These are phyloP conservation scores for Acronicta leporina DNA, from an alignment of 2,888 invertebrate species.

Conservation along the genomic window DNA sequence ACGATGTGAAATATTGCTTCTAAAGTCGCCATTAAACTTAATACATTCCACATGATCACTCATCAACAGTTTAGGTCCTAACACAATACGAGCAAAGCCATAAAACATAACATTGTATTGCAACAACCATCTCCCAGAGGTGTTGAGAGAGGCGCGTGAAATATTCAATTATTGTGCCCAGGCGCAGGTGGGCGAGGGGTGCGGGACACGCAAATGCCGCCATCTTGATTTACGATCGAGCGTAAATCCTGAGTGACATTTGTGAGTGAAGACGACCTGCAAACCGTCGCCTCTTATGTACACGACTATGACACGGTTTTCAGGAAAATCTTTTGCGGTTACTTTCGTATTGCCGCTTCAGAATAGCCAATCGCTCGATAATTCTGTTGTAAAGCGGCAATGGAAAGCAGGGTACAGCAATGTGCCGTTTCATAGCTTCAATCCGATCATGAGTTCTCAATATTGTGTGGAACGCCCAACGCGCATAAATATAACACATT, in stretches of 20 bases:
- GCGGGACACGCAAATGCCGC: slow-evolving; percentile 70
- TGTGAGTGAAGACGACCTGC: slow-evolving; percentile 80
- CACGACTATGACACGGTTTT: slow-evolving; percentile 75
- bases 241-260: slow-evolving; percentile 88
- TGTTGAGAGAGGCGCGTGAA: slow-evolving; percentile 87
- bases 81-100: slow-evolving; percentile 82
- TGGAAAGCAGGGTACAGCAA: slow-evolving; percentile 56
- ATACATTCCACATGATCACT: slow-evolving; percentile 86
- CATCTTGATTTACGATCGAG: slow-evolving; percentile 87
- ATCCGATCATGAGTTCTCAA: slow-evolving; percentile 62
- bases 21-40: slow-evolving; percentile 86
- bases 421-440: slow-evolving; percentile 52
- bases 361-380: slow-evolving; percentile 47
- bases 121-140: slow-evolving; percentile 77
- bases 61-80: slow-evolving; percentile 88
- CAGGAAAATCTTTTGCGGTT: slow-evolving; percentile 75
- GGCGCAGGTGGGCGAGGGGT: slow-evolving; percentile 79
- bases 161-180: slow-evolving; percentile 88
- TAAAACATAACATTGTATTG: slow-evolving; percentile 87
- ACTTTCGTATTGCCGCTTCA: slow-evolving; percentile 60
- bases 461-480: slow-evolving; percentile 66
- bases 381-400: slow-evolving; percentile 54
- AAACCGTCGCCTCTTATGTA: slow-evolving; percentile 66
- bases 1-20: slow-evolving; percentile 87
- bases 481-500: slow-evolving; percentile 69